Conservation (phyloP, 2,113 vertebrate genomes). For the Speoplatyrhinus poulsoni region DNA sequence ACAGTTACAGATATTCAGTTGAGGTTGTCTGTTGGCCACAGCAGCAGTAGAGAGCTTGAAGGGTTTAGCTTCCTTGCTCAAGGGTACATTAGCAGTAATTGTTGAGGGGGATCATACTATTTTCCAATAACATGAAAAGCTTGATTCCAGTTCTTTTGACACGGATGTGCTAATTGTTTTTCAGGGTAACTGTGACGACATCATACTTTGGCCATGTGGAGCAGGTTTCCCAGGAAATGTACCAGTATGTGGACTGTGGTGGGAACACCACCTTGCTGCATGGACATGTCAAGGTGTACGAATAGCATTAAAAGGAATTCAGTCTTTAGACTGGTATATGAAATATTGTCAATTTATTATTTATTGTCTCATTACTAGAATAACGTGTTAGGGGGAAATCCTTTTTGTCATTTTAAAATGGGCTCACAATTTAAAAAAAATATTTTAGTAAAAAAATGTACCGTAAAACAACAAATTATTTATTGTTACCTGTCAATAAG, state of each 20-base stretch:
- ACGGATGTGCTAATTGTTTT: slow-evolving; percentile 6
- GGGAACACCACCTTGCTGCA: slow-evolving; percentile 88
- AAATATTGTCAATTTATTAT: too few species aligned
- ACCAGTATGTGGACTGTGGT: slow-evolving; percentile 95
- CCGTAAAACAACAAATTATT: too few species aligned
- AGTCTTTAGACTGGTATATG: too few species aligned
- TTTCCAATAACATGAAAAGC: neutral
- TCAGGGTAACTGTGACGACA: slow-evolving; percentile 90
- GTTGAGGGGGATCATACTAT: neutral
- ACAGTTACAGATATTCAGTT: too few species aligned
- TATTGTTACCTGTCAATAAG: too few species aligned
- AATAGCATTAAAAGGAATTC: slow-evolving; percentile 10
- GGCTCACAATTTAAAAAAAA: too few species aligned
- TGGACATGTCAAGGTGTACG: slow-evolving; percentile 71
- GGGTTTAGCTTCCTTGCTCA: slow-evolving; percentile 10
- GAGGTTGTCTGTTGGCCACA: neutral
- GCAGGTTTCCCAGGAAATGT: slow-evolving; percentile 92
- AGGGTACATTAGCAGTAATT: neutral
- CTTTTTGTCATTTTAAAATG: too few species aligned
- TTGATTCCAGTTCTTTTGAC: neutral
- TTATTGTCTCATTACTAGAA: too few species aligned
- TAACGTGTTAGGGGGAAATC: too few species aligned
- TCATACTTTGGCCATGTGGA: slow-evolving; percentile 90
- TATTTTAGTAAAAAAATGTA: too few species aligned
- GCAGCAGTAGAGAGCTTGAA: neutral